These are phyloP conservation scores for Ammospiza caudacuta DNA, from an alignment of 2,113 vertebrate species.

Conservation along the genomic window DNA sequence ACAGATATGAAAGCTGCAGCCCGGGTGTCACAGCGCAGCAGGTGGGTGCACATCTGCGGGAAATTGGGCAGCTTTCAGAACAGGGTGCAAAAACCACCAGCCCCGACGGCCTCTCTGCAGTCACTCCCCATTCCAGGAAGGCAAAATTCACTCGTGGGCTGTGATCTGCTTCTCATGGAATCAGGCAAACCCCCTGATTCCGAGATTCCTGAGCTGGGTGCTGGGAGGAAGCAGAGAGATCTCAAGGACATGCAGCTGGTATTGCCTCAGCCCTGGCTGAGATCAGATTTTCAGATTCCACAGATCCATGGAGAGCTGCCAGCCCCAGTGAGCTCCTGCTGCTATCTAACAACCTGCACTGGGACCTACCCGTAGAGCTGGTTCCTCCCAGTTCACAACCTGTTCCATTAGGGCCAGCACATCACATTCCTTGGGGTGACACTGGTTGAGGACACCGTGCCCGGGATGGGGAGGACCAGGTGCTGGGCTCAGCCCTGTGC, in stretches of 20 bases:
- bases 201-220: neutral
- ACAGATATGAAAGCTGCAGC: neutral
- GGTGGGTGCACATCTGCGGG: neutral
- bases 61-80: neutral
- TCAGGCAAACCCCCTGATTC: neutral
- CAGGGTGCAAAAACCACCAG: neutral
- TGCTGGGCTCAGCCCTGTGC: neutral
- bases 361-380: slow-evolving; percentile 39
- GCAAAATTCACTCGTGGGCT: neutral
- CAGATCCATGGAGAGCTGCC: slow-evolving; percentile 17
- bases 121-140: neutral
- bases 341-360: slow-evolving; percentile 11
- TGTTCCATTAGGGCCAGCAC: slow-evolving; percentile 60
- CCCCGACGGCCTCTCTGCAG: neutral
- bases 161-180: neutral
- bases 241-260: neutral
- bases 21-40: neutral
- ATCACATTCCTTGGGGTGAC: slow-evolving; percentile 59
- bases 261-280: neutral
- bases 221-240: neutral
- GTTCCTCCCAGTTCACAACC: slow-evolving; percentile 49
- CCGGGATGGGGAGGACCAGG: neutral
- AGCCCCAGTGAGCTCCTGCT: neutral
- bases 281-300: neutral
- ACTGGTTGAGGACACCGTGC: neutral